Evolutionary conservation across 2,888 invertebrate species (phyloP).

Genomic region (Drosophila kambysellisi): DNA sequence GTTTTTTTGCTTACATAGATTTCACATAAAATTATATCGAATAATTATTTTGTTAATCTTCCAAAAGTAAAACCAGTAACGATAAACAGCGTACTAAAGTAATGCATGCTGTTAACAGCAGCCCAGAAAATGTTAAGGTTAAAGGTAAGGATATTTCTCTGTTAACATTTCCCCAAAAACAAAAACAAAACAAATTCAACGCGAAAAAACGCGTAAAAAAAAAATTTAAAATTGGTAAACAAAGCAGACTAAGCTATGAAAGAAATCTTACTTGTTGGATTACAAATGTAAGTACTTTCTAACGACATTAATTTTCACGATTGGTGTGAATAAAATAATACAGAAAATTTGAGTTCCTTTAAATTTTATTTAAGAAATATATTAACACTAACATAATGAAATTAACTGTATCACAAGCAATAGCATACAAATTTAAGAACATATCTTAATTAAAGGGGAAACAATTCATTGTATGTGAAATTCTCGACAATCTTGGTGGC

Average conservation of each 20-base stretch:
- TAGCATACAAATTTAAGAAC: conserved; percentile 39
- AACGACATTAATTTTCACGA: not conserved
- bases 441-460: conserved; percentile 84
- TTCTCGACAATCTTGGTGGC: conserved; percentile 87
- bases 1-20: not conserved
- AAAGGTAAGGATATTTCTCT: not conserved
- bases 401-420: conserved; percentile 66
- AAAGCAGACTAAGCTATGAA: too few relatives aligned
- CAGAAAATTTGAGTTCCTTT: conserved; percentile 28
- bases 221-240: not conserved
- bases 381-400: conserved; percentile 64
- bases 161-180: not conserved
- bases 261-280: not conserved
- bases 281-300: not conserved
- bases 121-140: not conserved
- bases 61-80: not conserved
- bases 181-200: conserved; percentile 11
- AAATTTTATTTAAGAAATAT: conserved; percentile 49
- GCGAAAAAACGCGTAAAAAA: not conserved
- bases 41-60: not conserved
- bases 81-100: not conserved
- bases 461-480: conserved; percentile 87
- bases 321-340: not conserved
- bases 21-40: not conserved
- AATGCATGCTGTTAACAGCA: conserved; percentile 13